Conservation (phyloP, 2,888 invertebrate genomes). For the Cloeon dipterum region DNA sequence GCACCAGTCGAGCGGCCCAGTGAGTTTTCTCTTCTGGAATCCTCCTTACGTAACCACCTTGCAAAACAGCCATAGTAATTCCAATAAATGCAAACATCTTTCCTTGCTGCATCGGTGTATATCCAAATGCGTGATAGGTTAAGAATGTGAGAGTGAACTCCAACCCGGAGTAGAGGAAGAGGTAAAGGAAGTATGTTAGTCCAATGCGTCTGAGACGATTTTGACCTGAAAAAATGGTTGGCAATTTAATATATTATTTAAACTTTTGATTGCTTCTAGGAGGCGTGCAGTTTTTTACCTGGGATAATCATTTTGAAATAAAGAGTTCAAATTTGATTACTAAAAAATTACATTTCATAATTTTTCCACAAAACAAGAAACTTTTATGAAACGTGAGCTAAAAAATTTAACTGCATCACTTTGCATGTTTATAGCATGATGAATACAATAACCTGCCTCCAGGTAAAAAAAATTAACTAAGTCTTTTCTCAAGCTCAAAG, state of each 20-base stretch:
- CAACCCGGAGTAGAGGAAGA: constrained; percentile 86
- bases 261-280: no score
- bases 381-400: no score
- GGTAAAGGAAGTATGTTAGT: constrained; percentile 64
- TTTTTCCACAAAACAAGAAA: constrained; percentile 15
- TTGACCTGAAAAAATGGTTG: no score
- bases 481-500: not conserved
- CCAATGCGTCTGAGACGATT: constrained; percentile 42
- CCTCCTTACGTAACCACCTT: constrained; percentile 71
- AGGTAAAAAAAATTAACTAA: no score
- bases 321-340: constrained; percentile 22
- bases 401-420: no score
- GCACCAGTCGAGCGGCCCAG: constrained; percentile 36
- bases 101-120: constrained; percentile 88
- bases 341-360: constrained; percentile 14
- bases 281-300: no score
- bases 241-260: no score
- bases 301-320: not conserved
- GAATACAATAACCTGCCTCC: no score
- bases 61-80: constrained; percentile 70
- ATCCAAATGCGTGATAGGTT: constrained; percentile 77
- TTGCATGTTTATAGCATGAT: no score
- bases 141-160: constrained; percentile 95
- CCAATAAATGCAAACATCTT: constrained; percentile 93
- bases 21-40: constrained; percentile 49